Evolutionary conservation across 1,140 invertebrate genomes (phyloP), one percentile per base, ranked within the genome.

Genomic region (Megathymus violae): DNA sequence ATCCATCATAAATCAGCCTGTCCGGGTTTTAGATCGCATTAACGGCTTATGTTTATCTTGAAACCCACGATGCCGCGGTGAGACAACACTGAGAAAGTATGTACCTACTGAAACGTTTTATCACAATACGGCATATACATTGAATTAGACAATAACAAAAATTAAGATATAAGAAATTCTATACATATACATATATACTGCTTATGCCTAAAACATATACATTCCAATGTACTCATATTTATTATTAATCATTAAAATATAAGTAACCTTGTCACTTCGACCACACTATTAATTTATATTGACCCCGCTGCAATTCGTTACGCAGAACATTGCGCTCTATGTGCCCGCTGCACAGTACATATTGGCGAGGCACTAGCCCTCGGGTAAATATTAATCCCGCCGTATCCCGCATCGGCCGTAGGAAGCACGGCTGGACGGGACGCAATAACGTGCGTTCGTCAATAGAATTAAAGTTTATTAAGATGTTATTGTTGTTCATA

Each of bases 381-480:
- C 13, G 65, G 71, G 66, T 64, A 59, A 58, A 73, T 74, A 66
- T 63, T 66, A 63, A 68, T 74, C 60, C 64, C 58, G 62, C 50
- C 64, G 78, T 70, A 82, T 80, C 76, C 80, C 69, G 64, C 64
- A 58, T 62, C 59, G 62, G 59, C 44, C 43, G 56, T 64, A 67
- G 70, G 41, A 65, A 70, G 76, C 82, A 79, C 79, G 74, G 70
- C 63, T 61, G 41, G 46, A 66, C 51, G 38, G 17, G 38, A 65
- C 52, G 44, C 71, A 66, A 67, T 76, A 66, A 72, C 54, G 67
- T 69, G 63, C 62, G 60, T 59, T 64, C 51, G 60, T 69, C 59
- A 61, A 72, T 64, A 66, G 69, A 64, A 74, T 74, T 69, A 67
- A 61, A 59, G 46, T 72, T 74, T 70, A 76, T 74, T 67, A 71